Conservation (phyloP, 2,797 vertebrate species). For the Galago senegalensis region DNA sequence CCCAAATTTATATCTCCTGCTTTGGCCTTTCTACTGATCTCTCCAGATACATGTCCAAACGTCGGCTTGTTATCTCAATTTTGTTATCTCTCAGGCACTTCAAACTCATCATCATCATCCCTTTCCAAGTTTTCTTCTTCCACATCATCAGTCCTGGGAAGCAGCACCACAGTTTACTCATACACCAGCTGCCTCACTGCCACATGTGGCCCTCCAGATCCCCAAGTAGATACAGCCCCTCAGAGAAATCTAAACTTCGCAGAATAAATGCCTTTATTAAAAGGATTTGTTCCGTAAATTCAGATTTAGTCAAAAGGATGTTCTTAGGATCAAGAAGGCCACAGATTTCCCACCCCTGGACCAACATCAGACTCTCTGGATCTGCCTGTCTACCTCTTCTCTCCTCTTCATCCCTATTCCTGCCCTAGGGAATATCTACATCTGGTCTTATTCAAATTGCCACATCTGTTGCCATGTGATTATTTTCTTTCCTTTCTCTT, state of each 20-base stretch:
- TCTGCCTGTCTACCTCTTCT: too few species aligned
- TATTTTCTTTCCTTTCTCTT: neutral
- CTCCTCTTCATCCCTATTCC: neutral
- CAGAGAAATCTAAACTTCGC: neutral
- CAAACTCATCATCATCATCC: neutral
- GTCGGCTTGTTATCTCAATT: neutral
- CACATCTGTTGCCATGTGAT: neutral
- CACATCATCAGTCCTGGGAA: neutral
- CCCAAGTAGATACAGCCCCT: neutral
- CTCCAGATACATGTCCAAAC: neutral
- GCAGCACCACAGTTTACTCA: neutral
- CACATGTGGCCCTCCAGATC: neutral
- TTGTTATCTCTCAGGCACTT: neutral
- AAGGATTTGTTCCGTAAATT: neutral
- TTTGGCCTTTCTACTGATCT: neutral
- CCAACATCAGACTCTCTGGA: neutral
- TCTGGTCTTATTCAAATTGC: neutral
- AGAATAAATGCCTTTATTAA: neutral
- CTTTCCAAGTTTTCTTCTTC: neutral
- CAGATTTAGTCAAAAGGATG: neutral
- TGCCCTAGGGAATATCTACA: neutral
- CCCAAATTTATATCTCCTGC: neutral
- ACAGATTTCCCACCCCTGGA: neutral
- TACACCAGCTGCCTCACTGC: too few species aligned
- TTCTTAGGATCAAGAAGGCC: neutral